Evolutionary conservation across 2,888 invertebrate species (phyloP).

Genomic region (Diloba caeruleocephala): DNA sequence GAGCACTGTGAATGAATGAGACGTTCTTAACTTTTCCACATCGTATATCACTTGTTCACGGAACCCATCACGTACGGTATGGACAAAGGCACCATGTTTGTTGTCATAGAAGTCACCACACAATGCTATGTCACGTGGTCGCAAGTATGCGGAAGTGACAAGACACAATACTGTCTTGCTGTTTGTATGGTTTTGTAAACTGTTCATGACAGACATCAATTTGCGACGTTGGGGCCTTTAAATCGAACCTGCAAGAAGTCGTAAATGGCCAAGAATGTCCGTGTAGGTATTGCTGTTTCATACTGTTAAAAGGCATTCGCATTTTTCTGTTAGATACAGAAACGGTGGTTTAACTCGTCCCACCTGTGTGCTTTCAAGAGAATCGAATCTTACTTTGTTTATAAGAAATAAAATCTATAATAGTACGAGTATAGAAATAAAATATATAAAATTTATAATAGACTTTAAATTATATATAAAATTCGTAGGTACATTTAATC

Average conservation of each 20-base stretch:
- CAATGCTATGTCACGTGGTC: constrained; percentile 47
- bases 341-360: no score
- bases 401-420: no score
- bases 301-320: not conserved
- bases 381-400: no score
- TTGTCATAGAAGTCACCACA: constrained; percentile 26
- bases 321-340: not conserved
- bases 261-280: constrained; percentile 12
- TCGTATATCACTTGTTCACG: constrained; percentile 41
- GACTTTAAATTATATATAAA: no score
- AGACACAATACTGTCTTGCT: constrained; percentile 24
- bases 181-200: constrained; percentile 20
- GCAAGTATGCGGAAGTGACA: constrained; percentile 42
- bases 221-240: constrained; percentile 17
- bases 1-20: constrained; percentile 18
- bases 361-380: no score
- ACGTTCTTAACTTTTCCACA: constrained; percentile 13
- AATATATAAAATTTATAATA: no score
- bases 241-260: constrained; percentile 5
- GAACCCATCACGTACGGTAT: constrained; percentile 24
- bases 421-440: no score
- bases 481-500: no score
- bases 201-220: constrained; percentile 12
- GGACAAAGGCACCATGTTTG: constrained; percentile 26
- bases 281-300: not conserved